phyloP scores from a whole-genome alignment of 2,797 vertebrate species.

The Semotilus atromaculatus region DNA sequence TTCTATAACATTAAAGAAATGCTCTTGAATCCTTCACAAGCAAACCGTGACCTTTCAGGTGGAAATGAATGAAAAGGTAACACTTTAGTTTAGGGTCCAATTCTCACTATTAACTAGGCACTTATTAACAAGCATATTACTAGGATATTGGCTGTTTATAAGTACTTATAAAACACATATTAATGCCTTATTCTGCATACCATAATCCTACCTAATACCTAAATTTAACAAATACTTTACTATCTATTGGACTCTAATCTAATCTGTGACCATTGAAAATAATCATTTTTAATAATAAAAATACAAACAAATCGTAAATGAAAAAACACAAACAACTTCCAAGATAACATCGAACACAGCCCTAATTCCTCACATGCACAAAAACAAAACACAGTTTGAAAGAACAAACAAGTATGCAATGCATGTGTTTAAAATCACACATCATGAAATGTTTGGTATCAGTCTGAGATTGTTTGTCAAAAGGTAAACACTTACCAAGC shows the following conservation, averaged over 20 bases:
- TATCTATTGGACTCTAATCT: too few relatives aligned
- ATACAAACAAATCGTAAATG: neutral
- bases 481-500: conserved; percentile 78
- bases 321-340: neutral
- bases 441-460: neutral
- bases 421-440: neutral
- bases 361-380: neutral
- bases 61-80: neutral
- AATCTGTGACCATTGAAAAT: neutral
- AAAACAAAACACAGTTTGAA: neutral
- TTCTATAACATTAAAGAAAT: neutral
- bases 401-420: neutral
- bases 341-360: neutral
- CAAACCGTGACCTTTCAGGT: neutral
- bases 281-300: neutral
- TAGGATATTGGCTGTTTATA: too few relatives aligned
- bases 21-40: conserved; percentile 35
- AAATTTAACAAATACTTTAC: too few relatives aligned
- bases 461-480: neutral
- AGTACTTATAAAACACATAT: too few relatives aligned
- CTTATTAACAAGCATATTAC: too few relatives aligned
- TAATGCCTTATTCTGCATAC: too few relatives aligned
- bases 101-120: too few relatives aligned
- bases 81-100: too few relatives aligned
- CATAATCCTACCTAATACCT: too few relatives aligned